Evolutionary conservation across 2,888 invertebrate genomes (phyloP), one percentile per base, ranked within the genome.

Genomic region (Petrophora chlorosata): DNA sequence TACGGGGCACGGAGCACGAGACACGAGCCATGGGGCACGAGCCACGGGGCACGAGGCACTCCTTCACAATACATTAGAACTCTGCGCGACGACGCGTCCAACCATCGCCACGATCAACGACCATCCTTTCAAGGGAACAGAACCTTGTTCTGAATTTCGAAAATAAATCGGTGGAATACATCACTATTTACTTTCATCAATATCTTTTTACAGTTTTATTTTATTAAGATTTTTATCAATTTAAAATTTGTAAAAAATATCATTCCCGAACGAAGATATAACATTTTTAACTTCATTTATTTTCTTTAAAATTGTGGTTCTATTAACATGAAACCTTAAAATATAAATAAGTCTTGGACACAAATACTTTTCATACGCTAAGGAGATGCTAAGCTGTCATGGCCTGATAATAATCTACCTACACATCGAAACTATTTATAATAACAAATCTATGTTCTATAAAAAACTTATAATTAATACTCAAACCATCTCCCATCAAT

Each of bases 401-500:
- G 89, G 87, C 85, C 79, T 85, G 87, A 84, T 85, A 82, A 82
- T 43, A 48, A 41, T 82, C 83, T 77, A 82, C 81, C 84, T 78
- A 82, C 66, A 44, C 78, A 79, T 80, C 77, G 80, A 81, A 76
- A 80, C 79, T 71, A 67, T 81, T 74, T 73, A 78, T 73, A 73
- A 79, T 79, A 82, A 80, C 76, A 81, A 80, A 76, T 77, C 71
- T 80, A 80, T 69, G 73, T 73, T 70, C 66, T 70, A 74, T 16
- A 29, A 73, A 68, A 81, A 76, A 68, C 76, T 79, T 85, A 82
- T 73, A 79, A 81, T 72, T 77, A 82, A 76, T 82, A 50, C 79
- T 82, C 80, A 79, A 82, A 88, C 88, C 87, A 79, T n/a, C 79
- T 85, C 80, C 86, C 85, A 65, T 77, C 79, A 69, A 82, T 85